These are phyloP conservation scores for Balaenoptera acutorostrata DNA, from an alignment of 2,113 vertebrate genomes.

Conservation along the genomic window DNA sequence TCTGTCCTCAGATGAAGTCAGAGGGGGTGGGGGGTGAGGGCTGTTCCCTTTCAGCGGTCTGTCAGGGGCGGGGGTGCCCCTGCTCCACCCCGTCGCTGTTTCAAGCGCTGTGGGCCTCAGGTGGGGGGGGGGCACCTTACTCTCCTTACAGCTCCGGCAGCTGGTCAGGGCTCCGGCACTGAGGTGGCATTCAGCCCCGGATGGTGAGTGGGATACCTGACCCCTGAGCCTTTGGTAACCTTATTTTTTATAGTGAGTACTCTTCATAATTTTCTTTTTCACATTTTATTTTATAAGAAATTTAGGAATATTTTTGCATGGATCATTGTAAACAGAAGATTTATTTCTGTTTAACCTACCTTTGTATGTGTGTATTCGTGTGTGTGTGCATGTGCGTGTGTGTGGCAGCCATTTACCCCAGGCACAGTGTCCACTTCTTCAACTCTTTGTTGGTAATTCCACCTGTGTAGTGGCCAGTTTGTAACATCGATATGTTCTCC, in stretches of 20 bases:
- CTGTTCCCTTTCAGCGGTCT: constrained; percentile 67
- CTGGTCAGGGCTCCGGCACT: constrained; percentile 46
- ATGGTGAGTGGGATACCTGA: constrained; percentile 46
- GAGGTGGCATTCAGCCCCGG: constrained; percentile 25
- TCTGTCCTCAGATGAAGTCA: constrained; percentile 49
- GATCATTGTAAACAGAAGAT: constrained; percentile 75
- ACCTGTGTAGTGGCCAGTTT: constrained; percentile 48
- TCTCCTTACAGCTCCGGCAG: constrained; percentile 56
- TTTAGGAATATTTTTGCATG: constrained; percentile 80
- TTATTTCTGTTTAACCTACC: constrained; percentile 75
- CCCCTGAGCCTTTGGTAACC: constrained; percentile 68
- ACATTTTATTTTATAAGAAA: constrained; percentile 73
- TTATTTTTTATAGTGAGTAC: constrained; percentile 77
- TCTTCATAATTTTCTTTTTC: constrained; percentile 65
- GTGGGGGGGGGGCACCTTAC: constrained; percentile 58
- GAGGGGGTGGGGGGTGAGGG: constrained; percentile 56
- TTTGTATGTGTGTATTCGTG: too few relatives aligned
- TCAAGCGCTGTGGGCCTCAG: constrained; percentile 36
- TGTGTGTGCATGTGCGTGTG: constrained; percentile 29
- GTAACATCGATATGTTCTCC: constrained; percentile 54
- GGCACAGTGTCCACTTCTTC: constrained; percentile 42
- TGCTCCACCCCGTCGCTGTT: constrained; percentile 37
- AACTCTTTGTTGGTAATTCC: constrained; percentile 59
- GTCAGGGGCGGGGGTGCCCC: constrained; percentile 14
- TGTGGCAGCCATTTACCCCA: constrained; percentile 51